Percentiles rank a stretch among this genome's conserved stretches.
Conservation (phyloP, 2,797 vertebrate genomes). For the Urocyon cinereoargenteus region DNA sequence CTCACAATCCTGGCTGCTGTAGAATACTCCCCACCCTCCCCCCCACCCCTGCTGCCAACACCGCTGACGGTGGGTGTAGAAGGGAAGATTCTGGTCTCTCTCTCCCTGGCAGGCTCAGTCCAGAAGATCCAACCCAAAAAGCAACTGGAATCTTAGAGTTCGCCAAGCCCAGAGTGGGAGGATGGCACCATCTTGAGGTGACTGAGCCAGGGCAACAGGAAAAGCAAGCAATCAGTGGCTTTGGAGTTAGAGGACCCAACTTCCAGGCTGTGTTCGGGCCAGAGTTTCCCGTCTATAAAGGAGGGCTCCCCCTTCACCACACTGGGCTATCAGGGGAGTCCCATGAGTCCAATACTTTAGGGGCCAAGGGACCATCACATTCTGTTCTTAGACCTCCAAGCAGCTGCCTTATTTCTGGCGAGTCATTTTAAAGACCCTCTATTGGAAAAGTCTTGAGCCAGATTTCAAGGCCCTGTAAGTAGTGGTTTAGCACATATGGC, state of each 20-base stretch:
- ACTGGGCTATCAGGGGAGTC: not conserved
- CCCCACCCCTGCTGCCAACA: accelerated
- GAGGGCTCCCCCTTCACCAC: not conserved
- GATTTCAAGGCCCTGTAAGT: not conserved
- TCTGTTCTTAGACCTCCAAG: not conserved
- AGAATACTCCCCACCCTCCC: not conserved
- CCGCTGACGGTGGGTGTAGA: not conserved
- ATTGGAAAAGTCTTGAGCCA: not conserved
- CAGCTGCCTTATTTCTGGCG: not conserved
- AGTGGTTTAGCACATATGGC: not conserved
- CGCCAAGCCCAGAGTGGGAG: not conserved
- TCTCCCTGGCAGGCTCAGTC: not conserved
- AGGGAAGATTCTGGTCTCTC: not conserved
- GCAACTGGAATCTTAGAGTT: not conserved
- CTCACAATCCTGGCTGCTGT: not conserved
- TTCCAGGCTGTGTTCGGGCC: not conserved
- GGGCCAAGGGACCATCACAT: not conserved
- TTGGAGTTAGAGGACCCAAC: not conserved
- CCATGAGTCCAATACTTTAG: not conserved
- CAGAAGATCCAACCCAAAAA: not conserved
- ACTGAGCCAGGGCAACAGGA: not conserved
- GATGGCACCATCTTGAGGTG: not conserved
- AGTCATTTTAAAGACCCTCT: not conserved
- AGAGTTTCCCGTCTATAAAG: not conserved
- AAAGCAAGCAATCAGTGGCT: not conserved